Percentiles rank a stretch among this genome's conserved stretches.
Evolutionary conservation across 2,113 vertebrate species (phyloP).

Genomic region (Ginglymostoma cirratum): DNA sequence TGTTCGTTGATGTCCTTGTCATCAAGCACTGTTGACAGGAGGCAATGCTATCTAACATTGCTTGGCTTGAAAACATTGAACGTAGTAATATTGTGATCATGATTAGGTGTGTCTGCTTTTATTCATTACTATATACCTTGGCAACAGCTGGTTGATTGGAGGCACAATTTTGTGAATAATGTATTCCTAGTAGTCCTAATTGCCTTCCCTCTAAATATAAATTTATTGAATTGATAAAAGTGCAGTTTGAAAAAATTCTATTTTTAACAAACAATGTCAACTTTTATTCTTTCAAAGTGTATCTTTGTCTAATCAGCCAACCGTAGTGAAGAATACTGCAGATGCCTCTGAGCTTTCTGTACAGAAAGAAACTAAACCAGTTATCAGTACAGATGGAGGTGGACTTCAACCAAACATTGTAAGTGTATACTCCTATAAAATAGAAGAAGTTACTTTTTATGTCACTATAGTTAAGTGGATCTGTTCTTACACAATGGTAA

Average conservation of each 20-base stretch:
- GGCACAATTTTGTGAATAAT: background rate
- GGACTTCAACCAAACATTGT: constrained; percentile 71
- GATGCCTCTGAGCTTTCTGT: constrained; percentile 63
- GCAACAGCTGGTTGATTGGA: background rate
- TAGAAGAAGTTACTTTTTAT: background rate
- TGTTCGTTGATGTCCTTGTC: background rate
- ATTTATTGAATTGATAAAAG: background rate
- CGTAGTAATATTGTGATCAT: background rate
- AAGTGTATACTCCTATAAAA: constrained; percentile 49
- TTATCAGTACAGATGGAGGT: constrained; percentile 74
- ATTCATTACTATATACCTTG: background rate
- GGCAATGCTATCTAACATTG: background rate
- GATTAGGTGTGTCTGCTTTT: background rate
- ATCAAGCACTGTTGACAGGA: background rate
- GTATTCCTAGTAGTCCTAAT: background rate
- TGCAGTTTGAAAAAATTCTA: background rate
- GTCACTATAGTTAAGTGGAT: background rate
- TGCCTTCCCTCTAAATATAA: background rate
- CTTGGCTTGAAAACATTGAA: background rate
- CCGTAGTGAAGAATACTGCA: constrained; percentile 52
- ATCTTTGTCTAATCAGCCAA: constrained; percentile 49
- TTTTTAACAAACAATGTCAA: constrained; percentile 27
- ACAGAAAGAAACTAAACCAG: constrained; percentile 69
- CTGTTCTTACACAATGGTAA: background rate
- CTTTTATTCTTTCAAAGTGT: constrained; percentile 46